A percentile compares a stretch with the other conserved stretches of the same genome.
These are phyloP conservation scores for Corvus cornix DNA, from an alignment of 2,113 vertebrate species.

Conservation along the genomic window DNA sequence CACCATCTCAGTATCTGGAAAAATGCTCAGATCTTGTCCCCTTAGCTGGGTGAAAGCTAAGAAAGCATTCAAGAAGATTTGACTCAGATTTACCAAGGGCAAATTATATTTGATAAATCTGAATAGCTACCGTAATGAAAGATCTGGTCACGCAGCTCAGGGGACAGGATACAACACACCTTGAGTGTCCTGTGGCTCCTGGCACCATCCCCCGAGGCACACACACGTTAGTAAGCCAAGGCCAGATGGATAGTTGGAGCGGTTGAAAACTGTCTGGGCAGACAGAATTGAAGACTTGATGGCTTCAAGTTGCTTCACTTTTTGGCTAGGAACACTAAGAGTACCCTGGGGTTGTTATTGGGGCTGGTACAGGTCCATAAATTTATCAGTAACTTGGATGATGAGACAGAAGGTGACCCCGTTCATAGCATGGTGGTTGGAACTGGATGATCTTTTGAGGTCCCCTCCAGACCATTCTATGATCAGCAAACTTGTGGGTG, in stretches of 20 bases:
- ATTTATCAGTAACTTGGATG: neutral
- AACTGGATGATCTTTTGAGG: neutral
- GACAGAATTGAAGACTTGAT: neutral
- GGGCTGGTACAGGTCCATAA: neutral
- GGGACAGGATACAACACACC: neutral
- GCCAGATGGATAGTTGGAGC: neutral
- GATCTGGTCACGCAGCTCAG: neutral
- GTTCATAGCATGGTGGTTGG: neutral
- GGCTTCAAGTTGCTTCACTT: neutral
- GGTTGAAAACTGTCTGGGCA: neutral
- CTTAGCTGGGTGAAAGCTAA: neutral
- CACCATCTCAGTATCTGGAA: neutral
- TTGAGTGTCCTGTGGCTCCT: neutral
- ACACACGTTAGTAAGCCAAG: rapidly evolving
- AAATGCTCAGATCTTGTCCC: neutral
- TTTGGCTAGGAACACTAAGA: neutral
- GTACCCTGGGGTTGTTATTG: neutral
- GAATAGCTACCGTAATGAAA: neutral
- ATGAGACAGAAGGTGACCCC: neutral
- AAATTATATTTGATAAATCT: neutral
- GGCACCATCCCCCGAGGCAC: neutral
- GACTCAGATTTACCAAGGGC: neutral
- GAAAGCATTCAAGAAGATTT: neutral
- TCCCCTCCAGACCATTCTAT: neutral
- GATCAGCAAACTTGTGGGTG: neutral